Conservation (phyloP, 1,140 invertebrate genomes). For the Aphaenogaster floridana region DNA sequence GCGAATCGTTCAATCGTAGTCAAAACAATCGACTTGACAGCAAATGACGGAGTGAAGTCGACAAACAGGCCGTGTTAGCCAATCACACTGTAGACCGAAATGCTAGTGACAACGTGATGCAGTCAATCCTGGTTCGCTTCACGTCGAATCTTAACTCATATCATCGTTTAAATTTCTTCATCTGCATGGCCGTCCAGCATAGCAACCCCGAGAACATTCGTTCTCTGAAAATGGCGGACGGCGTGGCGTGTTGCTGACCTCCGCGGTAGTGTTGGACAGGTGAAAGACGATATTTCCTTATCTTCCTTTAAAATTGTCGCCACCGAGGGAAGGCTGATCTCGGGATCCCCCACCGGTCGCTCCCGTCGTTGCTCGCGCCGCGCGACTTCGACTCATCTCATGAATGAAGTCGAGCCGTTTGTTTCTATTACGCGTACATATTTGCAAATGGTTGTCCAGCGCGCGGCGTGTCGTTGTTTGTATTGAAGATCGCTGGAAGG, state of each 20-base stretch:
- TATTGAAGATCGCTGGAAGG: constrained; percentile 28
- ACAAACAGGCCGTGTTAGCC: not conserved
- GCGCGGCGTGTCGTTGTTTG: constrained; percentile 1
- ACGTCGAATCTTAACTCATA: not conserved
- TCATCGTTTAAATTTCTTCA: not conserved
- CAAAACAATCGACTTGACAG: not conserved
- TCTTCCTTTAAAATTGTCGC: constrained; percentile 53
- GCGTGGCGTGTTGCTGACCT: constrained; percentile 63
- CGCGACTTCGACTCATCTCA: constrained; percentile 1
- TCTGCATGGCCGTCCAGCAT: constrained; percentile 41
- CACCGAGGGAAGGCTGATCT: constrained; percentile 23
- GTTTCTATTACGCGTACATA: constrained; percentile 43
- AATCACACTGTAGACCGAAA: not conserved
- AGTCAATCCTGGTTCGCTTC: not conserved
- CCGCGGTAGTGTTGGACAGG: not conserved
- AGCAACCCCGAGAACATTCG: constrained; percentile 18
- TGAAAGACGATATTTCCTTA: constrained; percentile 51
- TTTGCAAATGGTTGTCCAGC: constrained; percentile 33
- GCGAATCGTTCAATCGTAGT: not conserved
- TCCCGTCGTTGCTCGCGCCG: not conserved
- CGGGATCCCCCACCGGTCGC: constrained; percentile 30
- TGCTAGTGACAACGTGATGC: not conserved
- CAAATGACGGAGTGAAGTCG: not conserved
- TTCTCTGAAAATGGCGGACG: constrained; percentile 70
- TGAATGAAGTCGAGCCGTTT: constrained; percentile 42